phyloP scores from a whole-genome alignment of 2,797 vertebrate genomes.

The Pangasius macronema region DNA sequence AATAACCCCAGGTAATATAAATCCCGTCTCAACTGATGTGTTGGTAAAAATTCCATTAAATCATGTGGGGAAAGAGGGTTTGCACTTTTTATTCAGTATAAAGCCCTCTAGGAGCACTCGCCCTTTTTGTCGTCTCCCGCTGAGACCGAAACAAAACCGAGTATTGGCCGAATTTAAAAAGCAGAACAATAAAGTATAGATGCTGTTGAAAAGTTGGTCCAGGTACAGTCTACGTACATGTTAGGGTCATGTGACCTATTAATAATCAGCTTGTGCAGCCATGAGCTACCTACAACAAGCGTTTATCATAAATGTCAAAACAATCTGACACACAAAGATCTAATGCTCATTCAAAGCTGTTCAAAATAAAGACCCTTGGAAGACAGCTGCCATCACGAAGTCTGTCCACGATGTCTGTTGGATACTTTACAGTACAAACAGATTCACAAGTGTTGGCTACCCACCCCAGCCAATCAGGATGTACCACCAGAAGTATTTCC shows the following conservation, averaged over 20 bases:
- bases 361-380: neutral
- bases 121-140: neutral
- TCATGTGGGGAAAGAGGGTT: neutral
- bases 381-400: neutral
- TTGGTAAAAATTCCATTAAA: constrained; percentile 5
- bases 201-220: no score
- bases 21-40: no score
- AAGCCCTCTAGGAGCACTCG: neutral
- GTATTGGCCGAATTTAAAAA: neutral
- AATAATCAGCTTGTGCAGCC: neutral
- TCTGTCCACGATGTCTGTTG: neutral
- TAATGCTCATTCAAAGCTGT: neutral
- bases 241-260: neutral
- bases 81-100: neutral
- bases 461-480: constrained; percentile 97
- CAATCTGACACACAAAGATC: neutral
- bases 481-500: constrained; percentile 98
- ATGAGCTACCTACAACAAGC: neutral
- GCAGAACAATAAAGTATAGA: neutral
- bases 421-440: neutral
- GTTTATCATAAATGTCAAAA: neutral
- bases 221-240: neutral
- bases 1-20: neutral
- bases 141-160: neutral
- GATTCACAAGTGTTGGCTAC: constrained; percentile 50